Evolutionary conservation across 2,797 vertebrate genomes (phyloP), one percentile per base, ranked within the genome.

Genomic region (Apogon talboti): DNA sequence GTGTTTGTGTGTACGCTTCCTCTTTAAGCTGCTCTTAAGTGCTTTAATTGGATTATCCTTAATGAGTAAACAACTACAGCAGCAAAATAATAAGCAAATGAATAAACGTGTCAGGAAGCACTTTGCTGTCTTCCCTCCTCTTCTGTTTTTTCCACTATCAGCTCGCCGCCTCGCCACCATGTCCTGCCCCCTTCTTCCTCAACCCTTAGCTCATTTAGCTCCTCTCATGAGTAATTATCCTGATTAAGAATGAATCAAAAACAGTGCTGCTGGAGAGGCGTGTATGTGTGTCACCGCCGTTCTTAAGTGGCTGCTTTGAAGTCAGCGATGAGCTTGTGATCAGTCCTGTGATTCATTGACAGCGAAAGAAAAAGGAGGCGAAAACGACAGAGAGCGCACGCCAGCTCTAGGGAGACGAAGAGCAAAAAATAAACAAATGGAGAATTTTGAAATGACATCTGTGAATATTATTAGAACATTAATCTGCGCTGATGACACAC

Each of bases 1-100:
- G n/a, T n/a, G 56, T 64, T 58, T 46, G 63, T 74, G 44, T 76
- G 21, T 57, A 5, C 7, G 58, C 33, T 54, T 69, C 70, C 24
- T 72, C 13, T 63, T 56, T 88, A 88, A 89, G 78, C 75, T 74
- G 78, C 85, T 88, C 83, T 89, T 89, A 90, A 90, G 88, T 87
- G 83, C 85, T 84, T 87, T 93, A 92, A 92, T 92, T 92, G 92
- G 92, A 93, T 93, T 92, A 90, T 78, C 76, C 75, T 78, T 89
- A 89, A 92, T 91, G 89, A 89, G 88, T 87, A 91, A 91, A 92
- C 89, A 89, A 80, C 61, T 78, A 89, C 84, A 86, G 82, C 86
- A 68, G 79, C 84, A 81, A 82, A 82, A 89, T 87, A 84, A 90
- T 80, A 84, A 83, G 79, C 78, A 67, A 78, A 83, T 71, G 76